Percentiles rank a stretch among this genome's conserved stretches.
These are phyloP conservation scores for Rhinolophus sinicus DNA, from an alignment of 2,113 vertebrate genomes.

Conservation along the genomic window DNA sequence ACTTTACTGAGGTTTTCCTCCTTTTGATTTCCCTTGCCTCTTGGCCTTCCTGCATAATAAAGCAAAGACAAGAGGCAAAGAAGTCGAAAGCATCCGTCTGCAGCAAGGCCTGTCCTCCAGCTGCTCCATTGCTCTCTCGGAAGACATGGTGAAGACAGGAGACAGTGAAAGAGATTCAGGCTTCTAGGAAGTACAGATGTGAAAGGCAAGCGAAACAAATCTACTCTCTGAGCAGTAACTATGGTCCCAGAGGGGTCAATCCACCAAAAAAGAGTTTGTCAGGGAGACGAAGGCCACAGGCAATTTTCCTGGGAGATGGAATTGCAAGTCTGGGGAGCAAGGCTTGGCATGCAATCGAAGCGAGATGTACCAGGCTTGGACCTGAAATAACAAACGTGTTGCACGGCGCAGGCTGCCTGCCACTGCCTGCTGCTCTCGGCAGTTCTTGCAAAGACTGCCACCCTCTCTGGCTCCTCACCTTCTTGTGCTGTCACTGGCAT, in stretches of 20 bases:
- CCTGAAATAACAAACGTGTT: not conserved
- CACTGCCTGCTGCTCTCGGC: not conserved
- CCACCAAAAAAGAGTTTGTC: slow-evolving; percentile 37
- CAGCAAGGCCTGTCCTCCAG: not conserved
- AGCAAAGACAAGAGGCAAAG: not conserved
- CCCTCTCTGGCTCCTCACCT: not conserved
- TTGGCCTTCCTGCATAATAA: not conserved
- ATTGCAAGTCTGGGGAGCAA: slow-evolving; percentile 24
- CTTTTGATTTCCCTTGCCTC: not conserved
- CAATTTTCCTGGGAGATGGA: not conserved
- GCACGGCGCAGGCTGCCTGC: not conserved
- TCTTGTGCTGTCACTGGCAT: not conserved
- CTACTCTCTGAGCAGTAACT: not conserved
- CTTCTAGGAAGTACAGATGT: not conserved
- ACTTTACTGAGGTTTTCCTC: not conserved
- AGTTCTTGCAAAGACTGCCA: not conserved
- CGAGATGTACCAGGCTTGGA: not conserved
- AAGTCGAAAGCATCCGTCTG: not conserved
- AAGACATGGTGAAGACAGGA: not conserved
- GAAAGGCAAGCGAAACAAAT: slow-evolving; percentile 55
- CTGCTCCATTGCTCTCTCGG: not conserved
- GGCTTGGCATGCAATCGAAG: not conserved
- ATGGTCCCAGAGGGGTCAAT: slow-evolving; percentile 11
- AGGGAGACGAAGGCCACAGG: not conserved
- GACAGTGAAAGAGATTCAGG: not conserved